phyloP scores from a whole-genome alignment of 53 echinoderm and acorn worm genomes.

The Zoroaster sp. region DNA sequence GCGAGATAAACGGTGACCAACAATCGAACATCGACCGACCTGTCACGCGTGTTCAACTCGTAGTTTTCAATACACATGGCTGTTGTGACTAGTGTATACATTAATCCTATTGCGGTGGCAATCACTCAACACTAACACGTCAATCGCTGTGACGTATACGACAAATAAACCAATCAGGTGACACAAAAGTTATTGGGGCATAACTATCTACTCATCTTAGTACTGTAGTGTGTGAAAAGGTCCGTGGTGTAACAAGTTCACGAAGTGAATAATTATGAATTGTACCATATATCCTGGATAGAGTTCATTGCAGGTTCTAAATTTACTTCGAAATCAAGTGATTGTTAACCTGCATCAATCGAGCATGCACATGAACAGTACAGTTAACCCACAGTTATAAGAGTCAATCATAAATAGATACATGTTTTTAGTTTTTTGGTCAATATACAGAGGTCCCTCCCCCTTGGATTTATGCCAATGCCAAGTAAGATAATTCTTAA shows the following conservation, averaged over 20 bases:
- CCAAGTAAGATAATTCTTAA: neutral
- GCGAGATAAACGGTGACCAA: neutral
- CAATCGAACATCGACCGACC: neutral
- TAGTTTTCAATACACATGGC: neutral
- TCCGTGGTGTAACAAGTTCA: neutral
- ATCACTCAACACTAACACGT: neutral
- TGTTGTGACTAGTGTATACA: neutral
- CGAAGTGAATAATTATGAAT: neutral
- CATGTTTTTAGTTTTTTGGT: neutral
- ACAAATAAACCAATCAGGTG: neutral
- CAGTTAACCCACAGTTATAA: neutral
- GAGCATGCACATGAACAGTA: neutral
- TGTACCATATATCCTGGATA: neutral
- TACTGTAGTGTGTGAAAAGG: too few relatives aligned
- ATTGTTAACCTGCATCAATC: neutral
- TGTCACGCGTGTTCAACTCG: neutral
- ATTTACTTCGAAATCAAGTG: neutral
- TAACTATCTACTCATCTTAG: neutral
- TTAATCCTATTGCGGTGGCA: neutral
- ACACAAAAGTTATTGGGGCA: slow-evolving; percentile 17
- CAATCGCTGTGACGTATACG: slow-evolving; percentile 15
- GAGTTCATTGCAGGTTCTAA: neutral
- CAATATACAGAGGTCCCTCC: neutral
- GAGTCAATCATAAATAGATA: neutral
- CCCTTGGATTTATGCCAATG: neutral